Conservation (phyloP, 2,113 vertebrate genomes). For the Daphoenositta chrysoptera region DNA sequence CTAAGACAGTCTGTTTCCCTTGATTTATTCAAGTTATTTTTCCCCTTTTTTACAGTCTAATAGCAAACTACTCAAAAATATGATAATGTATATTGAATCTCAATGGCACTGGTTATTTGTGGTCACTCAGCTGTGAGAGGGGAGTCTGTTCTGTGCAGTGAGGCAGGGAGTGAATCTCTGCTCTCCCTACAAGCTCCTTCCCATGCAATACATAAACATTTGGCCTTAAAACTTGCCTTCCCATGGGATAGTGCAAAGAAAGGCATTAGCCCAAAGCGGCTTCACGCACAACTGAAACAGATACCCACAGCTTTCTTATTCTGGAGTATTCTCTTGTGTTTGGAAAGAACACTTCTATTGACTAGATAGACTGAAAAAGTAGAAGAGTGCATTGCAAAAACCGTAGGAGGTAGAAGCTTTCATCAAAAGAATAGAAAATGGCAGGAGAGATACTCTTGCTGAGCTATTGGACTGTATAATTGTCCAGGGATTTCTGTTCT, state of each 20-base stretch:
- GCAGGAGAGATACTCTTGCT: constrained; percentile 5
- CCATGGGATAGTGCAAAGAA: not conserved
- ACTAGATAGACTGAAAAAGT: not conserved
- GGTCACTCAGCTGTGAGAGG: not conserved
- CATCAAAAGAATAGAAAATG: constrained; percentile 54
- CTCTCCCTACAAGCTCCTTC: not conserved
- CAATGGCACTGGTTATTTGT: not conserved
- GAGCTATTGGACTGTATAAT: constrained; percentile 44
- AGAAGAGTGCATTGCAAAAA: constrained; percentile 25
- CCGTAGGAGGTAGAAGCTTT: constrained; percentile 19
- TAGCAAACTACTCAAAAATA: not conserved
- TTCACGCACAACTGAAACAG: not conserved
- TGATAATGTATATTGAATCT: not conserved
- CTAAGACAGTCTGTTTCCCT: not conserved
- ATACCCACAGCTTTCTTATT: not conserved
- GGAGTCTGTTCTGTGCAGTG: not conserved
- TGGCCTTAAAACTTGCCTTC: not conserved
- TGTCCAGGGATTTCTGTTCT: constrained; percentile 14
- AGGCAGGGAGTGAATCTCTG: not conserved
- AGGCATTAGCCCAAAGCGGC: not conserved
- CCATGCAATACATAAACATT: not conserved
- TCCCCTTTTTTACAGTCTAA: not conserved
- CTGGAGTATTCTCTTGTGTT: not conserved
- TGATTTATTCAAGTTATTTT: not conserved
- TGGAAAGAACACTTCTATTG: constrained; percentile 20